Percentiles rank a stretch among this genome's conserved stretches.
Evolutionary conservation across 2,888 invertebrate species (phyloP).

Genomic region (Cataglyphis rosenhaueri): DNA sequence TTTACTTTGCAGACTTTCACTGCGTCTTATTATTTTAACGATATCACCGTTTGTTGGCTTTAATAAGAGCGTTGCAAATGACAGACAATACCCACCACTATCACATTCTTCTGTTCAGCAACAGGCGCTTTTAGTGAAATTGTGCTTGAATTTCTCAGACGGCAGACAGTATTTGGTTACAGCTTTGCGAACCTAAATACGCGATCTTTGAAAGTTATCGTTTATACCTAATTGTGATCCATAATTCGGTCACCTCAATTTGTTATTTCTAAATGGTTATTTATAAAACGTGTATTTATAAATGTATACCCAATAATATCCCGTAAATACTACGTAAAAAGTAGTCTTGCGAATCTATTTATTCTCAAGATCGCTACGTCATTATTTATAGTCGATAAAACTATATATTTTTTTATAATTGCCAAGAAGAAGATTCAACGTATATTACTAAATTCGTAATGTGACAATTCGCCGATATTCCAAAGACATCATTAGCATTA

Average conservation of each 20-base stretch:
- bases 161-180: constrained; percentile 37
- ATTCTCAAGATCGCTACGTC: neutral
- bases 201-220: constrained; percentile 36
- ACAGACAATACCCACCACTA: constrained; percentile 7
- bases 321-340: neutral
- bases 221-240: constrained; percentile 14
- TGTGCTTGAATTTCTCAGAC: constrained; percentile 45
- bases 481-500: neutral
- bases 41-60: neutral
- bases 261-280: neutral
- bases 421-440: neutral
- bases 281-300: constrained; percentile 8
- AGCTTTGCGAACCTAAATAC: constrained; percentile 18
- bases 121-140: constrained; percentile 50
- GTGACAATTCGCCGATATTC: neutral
- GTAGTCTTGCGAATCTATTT: neutral
- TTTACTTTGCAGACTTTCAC: neutral
- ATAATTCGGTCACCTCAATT: constrained; percentile 34
- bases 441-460: neutral
- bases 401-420: neutral
- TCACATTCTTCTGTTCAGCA: constrained; percentile 34
- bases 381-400: constrained; percentile 5
- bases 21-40: neutral
- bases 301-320: neutral
- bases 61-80: constrained; percentile 17